Percentiles rank a stretch among this genome's conserved stretches.
Evolutionary conservation across 2,113 vertebrate genomes (phyloP).

Genomic region (Petroica traversi): DNA sequence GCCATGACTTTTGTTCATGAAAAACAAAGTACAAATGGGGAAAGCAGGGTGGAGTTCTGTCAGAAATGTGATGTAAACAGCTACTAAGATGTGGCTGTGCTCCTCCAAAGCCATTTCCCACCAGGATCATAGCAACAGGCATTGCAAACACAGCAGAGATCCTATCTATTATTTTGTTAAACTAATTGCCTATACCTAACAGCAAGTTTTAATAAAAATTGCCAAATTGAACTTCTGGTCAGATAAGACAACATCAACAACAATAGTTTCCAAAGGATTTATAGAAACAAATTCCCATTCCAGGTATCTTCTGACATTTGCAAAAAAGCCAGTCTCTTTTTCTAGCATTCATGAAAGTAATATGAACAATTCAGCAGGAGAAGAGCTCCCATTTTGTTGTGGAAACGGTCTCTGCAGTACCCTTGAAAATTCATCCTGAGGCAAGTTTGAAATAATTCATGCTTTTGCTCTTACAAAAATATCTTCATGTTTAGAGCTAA

Average conservation of each 20-base stretch:
- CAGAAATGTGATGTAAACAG: conserved; percentile 58
- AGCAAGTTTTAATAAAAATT: conserved; percentile 3
- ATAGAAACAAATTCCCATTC: not conserved
- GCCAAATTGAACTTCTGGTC: not conserved
- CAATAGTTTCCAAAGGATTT: not conserved
- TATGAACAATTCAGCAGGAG: not conserved
- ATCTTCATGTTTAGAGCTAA: conserved; percentile 30
- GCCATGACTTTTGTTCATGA: conserved; percentile 61
- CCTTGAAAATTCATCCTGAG: conserved; percentile 53
- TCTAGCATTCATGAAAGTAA: not conserved
- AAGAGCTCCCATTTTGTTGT: not conserved
- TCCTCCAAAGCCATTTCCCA: conserved; percentile 39
- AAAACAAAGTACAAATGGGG: conserved; percentile 58
- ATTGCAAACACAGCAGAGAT: conserved; percentile 24
- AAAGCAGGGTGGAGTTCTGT: conserved; percentile 42
- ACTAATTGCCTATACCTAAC: conserved; percentile 2
- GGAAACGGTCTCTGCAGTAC: not conserved
- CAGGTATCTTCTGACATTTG: not conserved
- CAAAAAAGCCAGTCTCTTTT: not conserved
- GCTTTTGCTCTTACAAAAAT: conserved; percentile 38
- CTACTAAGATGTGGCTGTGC: not conserved
- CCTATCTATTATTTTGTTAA: conserved; percentile 14
- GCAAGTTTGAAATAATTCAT: conserved; percentile 56
- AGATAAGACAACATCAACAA: not conserved
- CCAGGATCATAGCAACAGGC: conserved; percentile 6